Evolutionary conservation across 2,888 invertebrate species (phyloP), one percentile per base, ranked within the genome.

Genomic region (Dorcus hopei): DNA sequence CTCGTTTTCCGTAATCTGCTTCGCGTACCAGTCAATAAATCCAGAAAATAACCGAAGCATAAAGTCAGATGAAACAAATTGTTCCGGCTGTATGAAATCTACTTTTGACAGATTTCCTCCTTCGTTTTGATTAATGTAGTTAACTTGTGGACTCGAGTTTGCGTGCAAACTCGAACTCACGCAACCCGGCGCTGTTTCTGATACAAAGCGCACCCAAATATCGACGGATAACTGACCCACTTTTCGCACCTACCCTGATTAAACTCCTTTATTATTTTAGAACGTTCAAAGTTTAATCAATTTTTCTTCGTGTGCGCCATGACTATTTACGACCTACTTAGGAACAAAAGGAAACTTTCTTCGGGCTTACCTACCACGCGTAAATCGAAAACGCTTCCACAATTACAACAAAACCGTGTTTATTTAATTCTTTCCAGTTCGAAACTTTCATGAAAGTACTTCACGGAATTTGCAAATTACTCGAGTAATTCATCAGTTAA

Each of bases 141-240:
- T 55, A 50, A 40, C 59, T 59, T 59, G 42, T 49, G 59, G 56
- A 52, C 61, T 61, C 50, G 54, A 54, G 48, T 38, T 58, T 54
- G 58, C 58, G 58, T 55, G 59, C 42, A 19, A n/a, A 33, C 38
- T 19, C 16, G 19, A 9, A 26, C 38, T 48, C 55, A 59, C 59
- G 55, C 59, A 42, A 55, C 26, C 14, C 48, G 38, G 19, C 50
- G 42, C 50, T 56, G 41, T 45, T 16, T 38, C 43, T 56, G 55
- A 59, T 55, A 59, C 55, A 48, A 48, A 50, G 63, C 60, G 58
- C 64, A 57, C 63, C 65, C 61, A 64, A 66, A 66, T 66, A 66
- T 66, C 64, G 64, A 66, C 64, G 59, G 57, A 58, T 61, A 60
- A 33, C 60, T 64, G 65, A 66, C 65, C 65, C 61, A 66, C 57